Evolutionary conservation across 2,888 invertebrate species (phyloP), one percentile per base, ranked within the genome.

Genomic region (Pterostichus niger): DNA sequence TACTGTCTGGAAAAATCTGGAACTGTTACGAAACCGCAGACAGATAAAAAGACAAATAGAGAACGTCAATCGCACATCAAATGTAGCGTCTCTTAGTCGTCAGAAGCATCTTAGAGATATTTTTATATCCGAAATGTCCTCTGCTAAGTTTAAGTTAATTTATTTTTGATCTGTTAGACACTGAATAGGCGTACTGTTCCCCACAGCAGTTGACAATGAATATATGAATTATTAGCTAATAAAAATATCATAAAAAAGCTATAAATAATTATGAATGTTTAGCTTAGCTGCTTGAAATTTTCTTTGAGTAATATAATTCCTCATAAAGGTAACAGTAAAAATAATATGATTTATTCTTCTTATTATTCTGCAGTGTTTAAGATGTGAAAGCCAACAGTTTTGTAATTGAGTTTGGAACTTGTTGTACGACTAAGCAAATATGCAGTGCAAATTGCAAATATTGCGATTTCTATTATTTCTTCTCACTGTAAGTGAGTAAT

Each of bases 221-320:
- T 59, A 24, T 59, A 59, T 59, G 59, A 59, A 59, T 59, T 31
- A 59, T 59, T 59, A 59, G 17, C 59, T 59, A 59, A 59, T 59
- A 59, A 59, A 59, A 59, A 59, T 31, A 9, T 59, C 59, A 31
- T 59, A 59, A 31, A 59, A 17, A 24, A 1, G 31, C 59, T 59
- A 59, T 59, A 31, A 59, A 59, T 59, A 59, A 59, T 59, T 59
- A 59, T 59, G 11, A 31, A 15, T 56, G 11, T 10, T 40, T 24
- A 24, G 24, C 40, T 40, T 40, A 6, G 31, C 11, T 9, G 15
- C 24, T 40, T 56, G 24, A 56, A 10, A 24, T 24, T 24, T n/a
- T 24, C 24, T 24, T 24, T 24, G 59, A 11, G 17, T 59, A 40
- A 7, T 7, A 40, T 7, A 40, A 40, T 9, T 40, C 40, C 24